These are phyloP conservation scores for Trinorchestia longiramus DNA, from an alignment of 1,140 invertebrate genomes.

Conservation along the genomic window DNA sequence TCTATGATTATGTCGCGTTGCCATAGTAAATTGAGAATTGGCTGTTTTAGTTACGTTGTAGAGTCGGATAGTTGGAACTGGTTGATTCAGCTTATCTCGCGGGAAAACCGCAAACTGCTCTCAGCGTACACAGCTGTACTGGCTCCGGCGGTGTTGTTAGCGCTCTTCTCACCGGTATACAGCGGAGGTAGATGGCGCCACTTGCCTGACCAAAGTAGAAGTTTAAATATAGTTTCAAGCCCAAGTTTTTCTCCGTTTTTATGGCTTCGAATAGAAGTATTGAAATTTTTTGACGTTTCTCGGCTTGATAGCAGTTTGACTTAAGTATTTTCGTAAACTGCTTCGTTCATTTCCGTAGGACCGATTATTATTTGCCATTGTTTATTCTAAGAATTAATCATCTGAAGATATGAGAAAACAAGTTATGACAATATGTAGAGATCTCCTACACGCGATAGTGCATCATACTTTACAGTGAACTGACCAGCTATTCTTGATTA, in stretches of 20 bases:
- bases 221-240: neutral
- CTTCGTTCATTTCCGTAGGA: neutral
- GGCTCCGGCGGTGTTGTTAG: neutral
- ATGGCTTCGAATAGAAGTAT: neutral
- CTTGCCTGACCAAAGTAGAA: neutral
- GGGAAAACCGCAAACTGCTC: neutral
- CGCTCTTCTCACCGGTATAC: neutral
- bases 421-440: neutral
- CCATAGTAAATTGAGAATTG: no score
- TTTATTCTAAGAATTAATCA: neutral
- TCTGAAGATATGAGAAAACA: neutral
- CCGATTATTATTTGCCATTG: neutral
- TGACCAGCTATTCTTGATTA: neutral
- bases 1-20: no score
- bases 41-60: neutral
- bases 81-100: neutral
- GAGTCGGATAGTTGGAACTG: neutral
- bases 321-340: neutral
- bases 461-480: no score
- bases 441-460: no score
- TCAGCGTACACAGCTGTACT: neutral
- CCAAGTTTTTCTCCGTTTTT: neutral
- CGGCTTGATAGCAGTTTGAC: neutral
- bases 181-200: conserved; percentile 29
- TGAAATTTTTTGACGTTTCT: neutral